Percentiles rank a stretch among this genome's conserved stretches.
Evolutionary conservation across 2,888 invertebrate species (phyloP).

Genomic region (Pseudococcus viburni): DNA sequence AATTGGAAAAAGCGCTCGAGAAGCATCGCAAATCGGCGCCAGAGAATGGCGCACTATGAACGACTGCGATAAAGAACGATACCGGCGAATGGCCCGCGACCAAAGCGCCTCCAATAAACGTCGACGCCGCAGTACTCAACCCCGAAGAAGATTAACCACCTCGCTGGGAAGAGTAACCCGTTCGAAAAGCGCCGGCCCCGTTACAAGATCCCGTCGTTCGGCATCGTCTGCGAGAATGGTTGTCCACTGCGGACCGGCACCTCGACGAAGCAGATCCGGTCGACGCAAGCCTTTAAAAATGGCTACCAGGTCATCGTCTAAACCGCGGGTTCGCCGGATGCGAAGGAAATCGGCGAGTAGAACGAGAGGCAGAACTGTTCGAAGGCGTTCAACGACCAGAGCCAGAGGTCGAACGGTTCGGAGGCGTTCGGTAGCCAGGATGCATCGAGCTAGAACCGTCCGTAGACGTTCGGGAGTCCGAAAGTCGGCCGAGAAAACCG

Average conservation of each 20-base stretch:
- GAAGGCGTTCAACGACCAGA: not conserved
- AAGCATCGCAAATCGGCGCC: not conserved
- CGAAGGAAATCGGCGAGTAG: not conserved
- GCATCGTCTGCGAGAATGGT: not conserved
- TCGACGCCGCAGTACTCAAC: not conserved
- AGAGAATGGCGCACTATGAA: not conserved
- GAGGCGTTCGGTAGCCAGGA: not conserved
- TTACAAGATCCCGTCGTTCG: not conserved
- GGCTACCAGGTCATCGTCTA: not conserved
- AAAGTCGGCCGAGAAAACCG: not conserved
- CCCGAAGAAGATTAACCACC: not conserved
- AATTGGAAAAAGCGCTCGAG: not conserved
- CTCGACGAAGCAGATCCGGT: not conserved
- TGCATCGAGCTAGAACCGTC: not conserved
- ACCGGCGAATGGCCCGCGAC: not conserved
- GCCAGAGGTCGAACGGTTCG: not conserved
- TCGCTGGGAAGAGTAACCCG: not conserved
- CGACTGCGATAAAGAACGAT: constrained; percentile 21
- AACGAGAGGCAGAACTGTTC: not conserved
- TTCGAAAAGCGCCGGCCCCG: not conserved
- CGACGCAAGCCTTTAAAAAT: not conserved
- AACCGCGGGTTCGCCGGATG: not conserved
- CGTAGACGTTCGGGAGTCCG: not conserved
- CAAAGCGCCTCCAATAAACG: not conserved
- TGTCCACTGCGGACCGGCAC: not conserved